phyloP scores from a whole-genome alignment of 2,797 vertebrate genomes.

The Pseudochromis fuscus region DNA sequence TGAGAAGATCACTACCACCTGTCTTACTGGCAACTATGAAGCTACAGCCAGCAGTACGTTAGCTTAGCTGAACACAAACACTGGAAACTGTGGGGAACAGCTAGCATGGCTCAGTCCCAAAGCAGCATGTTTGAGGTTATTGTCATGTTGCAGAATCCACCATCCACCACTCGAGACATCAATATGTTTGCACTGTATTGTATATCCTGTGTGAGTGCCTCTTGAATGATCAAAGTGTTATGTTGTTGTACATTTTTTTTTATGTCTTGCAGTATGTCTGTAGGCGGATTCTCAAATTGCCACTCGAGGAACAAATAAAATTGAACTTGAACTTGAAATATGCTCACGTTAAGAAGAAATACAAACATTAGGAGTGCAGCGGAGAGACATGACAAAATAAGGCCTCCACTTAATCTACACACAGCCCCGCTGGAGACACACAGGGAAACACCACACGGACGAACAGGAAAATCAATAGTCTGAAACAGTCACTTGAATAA shows the following conservation, averaged over 20 bases:
- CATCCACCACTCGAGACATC: no score
- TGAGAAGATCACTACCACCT: no score
- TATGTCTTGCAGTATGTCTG: no score
- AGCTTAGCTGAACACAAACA: slow-evolving; percentile 21
- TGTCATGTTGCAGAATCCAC: neutral
- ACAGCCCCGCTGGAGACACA: slow-evolving; percentile 47
- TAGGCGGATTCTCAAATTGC: no score
- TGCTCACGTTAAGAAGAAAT: slow-evolving; percentile 11
- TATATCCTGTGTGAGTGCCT: neutral
- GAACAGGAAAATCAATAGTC: slow-evolving; percentile 62
- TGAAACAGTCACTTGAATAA: slow-evolving; percentile 66
- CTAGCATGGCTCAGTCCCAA: neutral
- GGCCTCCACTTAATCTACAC: slow-evolving; percentile 59
- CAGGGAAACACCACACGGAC: slow-evolving; percentile 39
- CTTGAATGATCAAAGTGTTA: neutral
- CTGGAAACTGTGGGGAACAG: slow-evolving; percentile 19
- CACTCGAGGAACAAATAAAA: neutral
- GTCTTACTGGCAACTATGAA: slow-evolving; percentile 6
- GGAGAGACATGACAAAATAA: slow-evolving; percentile 18
- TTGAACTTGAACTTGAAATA: neutral
- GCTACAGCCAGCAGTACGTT: slow-evolving; percentile 17
- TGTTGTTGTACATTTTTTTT: no score
- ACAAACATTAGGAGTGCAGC: slow-evolving; percentile 36
- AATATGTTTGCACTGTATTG: no score
- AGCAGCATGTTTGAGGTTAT: neutral